phyloP scores from a whole-genome alignment of 1,140 invertebrate genomes.

The Brachystomella parvula region DNA sequence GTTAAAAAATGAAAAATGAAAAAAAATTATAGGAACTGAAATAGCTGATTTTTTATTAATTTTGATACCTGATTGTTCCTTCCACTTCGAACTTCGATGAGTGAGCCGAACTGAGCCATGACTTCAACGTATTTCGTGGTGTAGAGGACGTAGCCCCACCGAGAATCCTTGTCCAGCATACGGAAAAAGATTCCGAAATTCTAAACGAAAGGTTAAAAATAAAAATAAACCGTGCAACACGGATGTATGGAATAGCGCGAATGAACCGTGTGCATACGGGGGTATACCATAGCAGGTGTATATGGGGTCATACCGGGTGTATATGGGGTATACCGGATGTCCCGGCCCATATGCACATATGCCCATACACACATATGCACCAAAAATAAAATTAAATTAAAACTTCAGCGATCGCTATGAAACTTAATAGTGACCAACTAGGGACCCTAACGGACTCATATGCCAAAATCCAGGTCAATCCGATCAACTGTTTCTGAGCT shows the following conservation, averaged over 20 bases:
- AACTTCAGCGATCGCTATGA: no score
- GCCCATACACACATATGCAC: no score
- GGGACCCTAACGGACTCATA: no score
- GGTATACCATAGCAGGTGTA: no score
- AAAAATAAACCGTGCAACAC: background rate
- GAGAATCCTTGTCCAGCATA: slow-evolving; percentile 64
- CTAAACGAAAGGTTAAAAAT: background rate
- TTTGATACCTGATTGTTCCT: slow-evolving; percentile 44
- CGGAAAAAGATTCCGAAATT: slow-evolving; percentile 51
- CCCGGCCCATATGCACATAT: no score
- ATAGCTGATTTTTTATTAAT: background rate
- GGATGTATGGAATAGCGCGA: no score
- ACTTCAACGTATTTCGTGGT: slow-evolving; percentile 54
- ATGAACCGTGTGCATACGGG: no score
- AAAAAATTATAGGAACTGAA: background rate
- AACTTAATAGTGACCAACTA: no score
- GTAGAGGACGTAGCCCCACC: slow-evolving; percentile 57
- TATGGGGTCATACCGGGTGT: no score
- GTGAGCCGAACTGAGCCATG: slow-evolving; percentile 54
- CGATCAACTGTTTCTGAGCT: no score
- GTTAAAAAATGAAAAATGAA: background rate
- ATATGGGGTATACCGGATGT: no score
- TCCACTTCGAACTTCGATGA: slow-evolving; percentile 62
- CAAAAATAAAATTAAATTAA: no score
- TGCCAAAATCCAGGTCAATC: background rate